Conservation (phyloP, 2,113 vertebrate genomes). For the Pseudopipra pipra region DNA sequence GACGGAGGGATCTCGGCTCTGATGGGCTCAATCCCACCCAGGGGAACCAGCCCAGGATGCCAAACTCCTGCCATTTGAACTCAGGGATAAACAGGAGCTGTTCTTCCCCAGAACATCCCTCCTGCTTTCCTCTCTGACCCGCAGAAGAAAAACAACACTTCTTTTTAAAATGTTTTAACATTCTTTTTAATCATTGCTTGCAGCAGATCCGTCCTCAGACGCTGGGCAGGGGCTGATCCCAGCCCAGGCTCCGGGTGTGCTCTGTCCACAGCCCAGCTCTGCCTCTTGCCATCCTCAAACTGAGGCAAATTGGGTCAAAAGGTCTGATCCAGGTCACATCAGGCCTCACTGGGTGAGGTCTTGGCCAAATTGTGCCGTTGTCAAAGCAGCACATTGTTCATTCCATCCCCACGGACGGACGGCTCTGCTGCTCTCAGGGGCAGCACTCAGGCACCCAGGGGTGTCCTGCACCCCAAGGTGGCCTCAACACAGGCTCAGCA, state of each 20-base stretch:
- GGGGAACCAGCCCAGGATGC: background rate
- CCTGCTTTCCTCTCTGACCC: background rate
- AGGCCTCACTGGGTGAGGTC: background rate
- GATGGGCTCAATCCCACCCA: background rate
- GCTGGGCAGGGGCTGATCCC: background rate
- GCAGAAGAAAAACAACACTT: background rate
- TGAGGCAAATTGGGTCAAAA: background rate
- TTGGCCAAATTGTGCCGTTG: background rate
- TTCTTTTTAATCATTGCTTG: background rate
- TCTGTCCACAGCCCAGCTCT: background rate
- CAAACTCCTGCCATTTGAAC: background rate
- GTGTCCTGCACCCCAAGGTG: background rate
- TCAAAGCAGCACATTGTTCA: background rate
- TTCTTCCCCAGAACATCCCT: background rate
- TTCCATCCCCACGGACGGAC: fast-evolving
- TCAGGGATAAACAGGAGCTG: background rate
- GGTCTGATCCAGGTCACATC: background rate
- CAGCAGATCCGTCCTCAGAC: background rate
- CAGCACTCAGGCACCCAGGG: background rate
- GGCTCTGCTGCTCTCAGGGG: background rate
- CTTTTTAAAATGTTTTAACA: background rate
- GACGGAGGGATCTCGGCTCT: background rate
- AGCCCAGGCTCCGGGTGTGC: fast-evolving
- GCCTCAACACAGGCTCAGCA: background rate
- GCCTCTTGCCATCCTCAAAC: background rate